These are phyloP conservation scores for Encarsia formosa DNA, from an alignment of 2,888 invertebrate species.

Conservation along the genomic window DNA sequence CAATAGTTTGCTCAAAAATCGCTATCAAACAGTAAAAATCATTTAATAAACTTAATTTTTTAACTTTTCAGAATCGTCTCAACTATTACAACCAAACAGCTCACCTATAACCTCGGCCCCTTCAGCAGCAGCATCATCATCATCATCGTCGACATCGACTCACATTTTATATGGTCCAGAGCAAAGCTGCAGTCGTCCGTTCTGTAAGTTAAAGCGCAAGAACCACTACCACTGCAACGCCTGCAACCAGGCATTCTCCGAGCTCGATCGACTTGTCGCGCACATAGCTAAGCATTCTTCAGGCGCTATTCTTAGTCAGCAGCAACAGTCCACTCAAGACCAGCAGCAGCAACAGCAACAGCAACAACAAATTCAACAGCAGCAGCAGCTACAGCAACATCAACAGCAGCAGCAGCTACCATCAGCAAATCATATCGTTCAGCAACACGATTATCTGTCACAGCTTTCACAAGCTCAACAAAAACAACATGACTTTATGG, in stretches of 20 bases:
- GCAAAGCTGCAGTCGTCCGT: constrained; percentile 68
- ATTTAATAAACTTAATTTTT: not conserved
- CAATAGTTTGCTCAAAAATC: no score
- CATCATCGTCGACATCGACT: constrained; percentile 9
- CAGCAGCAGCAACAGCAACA: not conserved
- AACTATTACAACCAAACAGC: constrained; percentile 1
- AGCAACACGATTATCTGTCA: constrained; percentile 15
- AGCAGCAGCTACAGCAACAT: constrained; percentile 17
- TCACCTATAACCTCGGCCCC: no score
- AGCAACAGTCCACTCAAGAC: constrained; percentile 30
- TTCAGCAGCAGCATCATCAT: no score
- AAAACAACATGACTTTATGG: constrained; percentile 35
- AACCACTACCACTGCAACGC: constrained; percentile 76
- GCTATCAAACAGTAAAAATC: no score
- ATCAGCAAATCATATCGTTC: constrained; percentile 6
- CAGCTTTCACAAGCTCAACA: constrained; percentile 19
- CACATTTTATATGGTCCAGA: constrained; percentile 62
- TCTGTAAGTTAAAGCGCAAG: constrained; percentile 75
- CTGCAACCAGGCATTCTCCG: constrained; percentile 78
- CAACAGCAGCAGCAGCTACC: constrained; percentile 20
- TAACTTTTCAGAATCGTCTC: not conserved
- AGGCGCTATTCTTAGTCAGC: constrained; percentile 55
- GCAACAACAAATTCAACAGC: constrained; percentile 1
- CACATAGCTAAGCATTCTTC: constrained; percentile 70
- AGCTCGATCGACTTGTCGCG: constrained; percentile 63